These are phyloP conservation scores for Thymelicus acteon DNA, from an alignment of 2,888 invertebrate species.

Conservation along the genomic window DNA sequence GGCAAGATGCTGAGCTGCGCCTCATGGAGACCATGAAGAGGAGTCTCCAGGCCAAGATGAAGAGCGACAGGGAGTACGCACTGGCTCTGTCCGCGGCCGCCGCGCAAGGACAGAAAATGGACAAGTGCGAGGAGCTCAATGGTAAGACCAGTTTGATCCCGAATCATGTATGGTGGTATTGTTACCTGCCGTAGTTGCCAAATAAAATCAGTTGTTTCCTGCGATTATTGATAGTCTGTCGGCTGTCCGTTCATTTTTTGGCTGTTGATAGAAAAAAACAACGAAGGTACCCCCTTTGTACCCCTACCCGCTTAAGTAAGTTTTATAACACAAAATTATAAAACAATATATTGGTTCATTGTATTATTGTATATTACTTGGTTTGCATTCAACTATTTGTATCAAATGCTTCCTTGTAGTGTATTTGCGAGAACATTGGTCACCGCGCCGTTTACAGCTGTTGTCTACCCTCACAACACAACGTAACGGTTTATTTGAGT, in stretches of 20 bases:
- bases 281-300: too few species aligned
- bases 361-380: too few species aligned
- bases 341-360: too few species aligned
- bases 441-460: conserved; percentile 20
- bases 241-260: not conserved
- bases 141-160: conserved; percentile 66
- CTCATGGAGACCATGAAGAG: conserved; percentile 96
- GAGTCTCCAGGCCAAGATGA: conserved; percentile 93
- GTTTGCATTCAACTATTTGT: not conserved
- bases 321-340: too few species aligned
- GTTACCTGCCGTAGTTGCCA: not conserved
- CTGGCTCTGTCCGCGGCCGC: conserved; percentile 92
- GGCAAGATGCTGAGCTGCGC: conserved; percentile 96
- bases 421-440: conserved; percentile 13
- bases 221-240: too few species aligned
- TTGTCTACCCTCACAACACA: conserved; percentile 36
- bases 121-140: conserved; percentile 89
- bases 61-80: conserved; percentile 96
- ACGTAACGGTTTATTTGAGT: conserved; percentile 37
- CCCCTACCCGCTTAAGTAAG: too few species aligned
- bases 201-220: not conserved
- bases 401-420: conserved; percentile 21
- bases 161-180: not conserved
- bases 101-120: conserved; percentile 93
- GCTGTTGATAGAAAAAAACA: not conserved